A percentile compares a stretch with the other conserved stretches of the same genome.
phyloP scores from a whole-genome alignment of 2,113 vertebrate genomes.

The Zootoca vivipara region DNA sequence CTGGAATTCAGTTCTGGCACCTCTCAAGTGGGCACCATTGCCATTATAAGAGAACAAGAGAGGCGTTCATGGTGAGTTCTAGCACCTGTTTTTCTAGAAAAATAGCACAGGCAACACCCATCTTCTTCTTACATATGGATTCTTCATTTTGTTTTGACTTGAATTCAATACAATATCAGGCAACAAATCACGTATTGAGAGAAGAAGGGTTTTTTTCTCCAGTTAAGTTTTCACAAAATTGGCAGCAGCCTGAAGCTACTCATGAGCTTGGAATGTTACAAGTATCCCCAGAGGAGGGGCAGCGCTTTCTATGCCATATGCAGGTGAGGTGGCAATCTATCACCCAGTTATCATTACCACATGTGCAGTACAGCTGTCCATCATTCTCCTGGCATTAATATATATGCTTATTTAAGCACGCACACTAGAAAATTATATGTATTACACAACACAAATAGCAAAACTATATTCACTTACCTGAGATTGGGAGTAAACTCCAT shows the following conservation, averaged over 20 bases:
- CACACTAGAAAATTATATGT: background rate
- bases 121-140: background rate
- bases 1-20: no score
- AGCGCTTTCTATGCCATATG: background rate
- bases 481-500: no score
- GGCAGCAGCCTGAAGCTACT: constrained; percentile 32
- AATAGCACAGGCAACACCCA: background rate
- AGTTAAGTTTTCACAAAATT: constrained; percentile 26
- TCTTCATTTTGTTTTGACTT: constrained; percentile 21
- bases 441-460: background rate
- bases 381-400: background rate
- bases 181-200: background rate
- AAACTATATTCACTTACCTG: background rate
- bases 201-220: background rate
- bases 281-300: background rate
- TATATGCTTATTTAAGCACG: background rate
- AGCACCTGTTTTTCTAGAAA: no score
- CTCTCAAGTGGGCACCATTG: no score
- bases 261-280: constrained; percentile 41
- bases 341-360: constrained; percentile 2
- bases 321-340: constrained; percentile 45
- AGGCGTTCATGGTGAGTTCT: no score
- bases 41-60: no score
- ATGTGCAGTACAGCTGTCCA: background rate
- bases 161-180: constrained; percentile 25